Percentiles rank a stretch among this genome's conserved stretches.
Conservation (phyloP, 2,797 vertebrate genomes). For the Lepilemur ruficaudatus region DNA sequence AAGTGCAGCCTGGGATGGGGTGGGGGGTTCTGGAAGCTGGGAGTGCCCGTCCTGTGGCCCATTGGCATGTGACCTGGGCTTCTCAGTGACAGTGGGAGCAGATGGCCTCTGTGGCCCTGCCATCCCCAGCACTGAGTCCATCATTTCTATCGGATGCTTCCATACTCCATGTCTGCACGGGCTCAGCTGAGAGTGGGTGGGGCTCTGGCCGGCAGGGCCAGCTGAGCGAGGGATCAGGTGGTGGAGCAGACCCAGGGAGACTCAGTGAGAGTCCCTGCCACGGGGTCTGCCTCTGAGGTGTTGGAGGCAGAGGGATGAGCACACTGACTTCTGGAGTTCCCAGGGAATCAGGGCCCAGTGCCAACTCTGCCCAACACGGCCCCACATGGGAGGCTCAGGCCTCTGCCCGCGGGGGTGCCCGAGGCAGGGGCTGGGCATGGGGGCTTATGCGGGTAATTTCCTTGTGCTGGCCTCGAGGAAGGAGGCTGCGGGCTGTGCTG, state of each 20-base stretch:
- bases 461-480: neutral
- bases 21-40: neutral
- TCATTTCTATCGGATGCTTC: neutral
- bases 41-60: neutral
- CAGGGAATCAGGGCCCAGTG: neutral
- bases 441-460: neutral
- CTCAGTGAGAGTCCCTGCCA: neutral
- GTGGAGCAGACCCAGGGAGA: neutral
- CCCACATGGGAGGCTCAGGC: neutral
- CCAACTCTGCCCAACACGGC: no score
- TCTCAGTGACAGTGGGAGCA: neutral
- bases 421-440: neutral
- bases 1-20: neutral
- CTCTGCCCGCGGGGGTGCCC: neutral
- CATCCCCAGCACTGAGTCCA: fast-evolving
- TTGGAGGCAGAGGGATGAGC: neutral
- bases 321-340: neutral
- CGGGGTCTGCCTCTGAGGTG: neutral
- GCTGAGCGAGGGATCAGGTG: neutral
- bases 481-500: neutral
- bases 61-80: neutral
- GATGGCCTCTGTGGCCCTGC: neutral
- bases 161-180: neutral
- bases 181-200: neutral
- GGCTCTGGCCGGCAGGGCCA: neutral